Evolutionary conservation across 2,113 vertebrate genomes (phyloP).

Genomic region (Scomber scombrus): DNA sequence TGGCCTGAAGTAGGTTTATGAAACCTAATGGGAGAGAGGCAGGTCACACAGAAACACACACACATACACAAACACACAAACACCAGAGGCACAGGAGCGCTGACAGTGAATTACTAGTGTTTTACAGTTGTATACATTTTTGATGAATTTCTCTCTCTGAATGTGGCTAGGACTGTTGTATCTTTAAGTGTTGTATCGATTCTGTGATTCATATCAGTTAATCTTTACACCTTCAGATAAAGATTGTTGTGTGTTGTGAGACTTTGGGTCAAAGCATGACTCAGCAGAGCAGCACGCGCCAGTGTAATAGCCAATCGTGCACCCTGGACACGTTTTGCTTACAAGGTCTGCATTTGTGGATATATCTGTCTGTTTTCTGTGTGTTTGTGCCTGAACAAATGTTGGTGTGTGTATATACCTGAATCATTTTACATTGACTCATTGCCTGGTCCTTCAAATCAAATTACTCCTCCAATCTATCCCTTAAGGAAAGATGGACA

Average conservation of each 20-base stretch:
- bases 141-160: constrained; percentile 26
- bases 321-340: constrained; percentile 14
- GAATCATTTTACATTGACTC: constrained; percentile 41
- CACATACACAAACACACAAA: background rate
- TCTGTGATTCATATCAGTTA: constrained; percentile 12
- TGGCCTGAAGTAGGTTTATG: constrained; percentile 20
- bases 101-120: background rate
- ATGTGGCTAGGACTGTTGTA: background rate
- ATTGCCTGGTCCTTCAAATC: constrained; percentile 24
- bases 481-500: constrained; percentile 34
- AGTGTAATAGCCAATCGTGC: constrained; percentile 8
- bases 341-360: constrained; percentile 7
- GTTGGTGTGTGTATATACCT: constrained; percentile 11
- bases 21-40: background rate
- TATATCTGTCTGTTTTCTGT: background rate
- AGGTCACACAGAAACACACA: background rate
- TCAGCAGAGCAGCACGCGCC: background rate
- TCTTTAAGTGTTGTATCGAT: constrained; percentile 28
- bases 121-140: constrained; percentile 32
- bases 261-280: constrained; percentile 8
- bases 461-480: constrained; percentile 37
- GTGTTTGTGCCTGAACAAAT: background rate
- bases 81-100: background rate
- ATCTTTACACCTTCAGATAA: constrained; percentile 8
- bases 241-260: constrained; percentile 1